Percentiles rank a stretch among this genome's conserved stretches.
Conservation (phyloP, 2,888 invertebrate genomes). For the Lamellibrachia satsuma region DNA sequence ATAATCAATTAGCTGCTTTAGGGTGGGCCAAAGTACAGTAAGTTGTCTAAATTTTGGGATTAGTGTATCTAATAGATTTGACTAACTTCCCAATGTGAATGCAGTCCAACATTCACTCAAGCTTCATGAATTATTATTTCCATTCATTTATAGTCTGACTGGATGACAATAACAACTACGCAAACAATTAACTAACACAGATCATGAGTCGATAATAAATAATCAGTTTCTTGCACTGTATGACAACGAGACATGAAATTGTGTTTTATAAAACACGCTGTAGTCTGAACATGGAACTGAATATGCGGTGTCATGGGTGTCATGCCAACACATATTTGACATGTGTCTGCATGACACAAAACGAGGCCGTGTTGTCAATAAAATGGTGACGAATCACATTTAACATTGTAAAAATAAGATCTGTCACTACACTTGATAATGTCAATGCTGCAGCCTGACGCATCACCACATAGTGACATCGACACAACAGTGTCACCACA, state of each 20-base stretch:
- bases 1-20: neutral
- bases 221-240: conserved; percentile 17
- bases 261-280: conserved; percentile 10
- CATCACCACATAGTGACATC: neutral
- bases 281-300: neutral
- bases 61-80: neutral
- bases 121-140: neutral
- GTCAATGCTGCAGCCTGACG: neutral
- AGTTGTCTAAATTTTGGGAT: neutral
- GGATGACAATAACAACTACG: neutral
- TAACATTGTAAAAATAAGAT: conserved; percentile 3
- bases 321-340: neutral
- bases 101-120: neutral
- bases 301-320: neutral
- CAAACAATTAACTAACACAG: neutral
- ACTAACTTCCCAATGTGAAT: neutral
- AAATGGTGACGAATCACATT: neutral
- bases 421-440: neutral
- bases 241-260: conserved; percentile 17
- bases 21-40: neutral
- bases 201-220: conserved; percentile 1
- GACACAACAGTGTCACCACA: neutral
- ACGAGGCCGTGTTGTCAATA: neutral
- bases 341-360: neutral
- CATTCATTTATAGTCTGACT: neutral